Evolutionary conservation across 2,797 vertebrate genomes (phyloP), one percentile per base, ranked within the genome.

Genomic region (Pseudomugil gertrudae): DNA sequence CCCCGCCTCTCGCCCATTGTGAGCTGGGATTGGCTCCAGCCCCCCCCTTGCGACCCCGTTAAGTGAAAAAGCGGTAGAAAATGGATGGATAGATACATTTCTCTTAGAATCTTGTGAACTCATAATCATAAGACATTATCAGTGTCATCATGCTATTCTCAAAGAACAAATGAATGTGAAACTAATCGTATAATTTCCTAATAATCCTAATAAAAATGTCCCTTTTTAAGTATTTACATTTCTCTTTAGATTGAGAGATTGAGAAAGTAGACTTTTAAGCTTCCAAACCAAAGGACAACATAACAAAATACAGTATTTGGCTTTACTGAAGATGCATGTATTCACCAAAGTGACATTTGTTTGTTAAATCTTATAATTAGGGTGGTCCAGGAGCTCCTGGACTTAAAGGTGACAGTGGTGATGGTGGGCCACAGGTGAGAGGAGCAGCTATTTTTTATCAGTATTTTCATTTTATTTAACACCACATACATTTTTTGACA

Each of bases 381-480:
- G 98, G 98, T 63, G 88, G 91, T 60, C 96, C 97, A 73, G 98
- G 97, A 77, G 35, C 93, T 67, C 0, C 95, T 50, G 98, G 98
- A 74, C 94, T 95, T 80, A 99, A 99, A 92, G 97, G 97, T 74
- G 97, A 99, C 64, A 32, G 90, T 50, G 98, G 98, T 24, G 97
- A 98, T n/a, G 64, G 93, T 50, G 97, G 98, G 72, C 96, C 96
- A 48, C 95, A 95, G 95, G 98, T 99, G 88, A 86, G 55, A 71
- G 10, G 10, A 26, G 5, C 23, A 15, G 10, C 45, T 51, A n/a
- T 11, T 47, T 47, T 51, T n/a, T n/a, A 9, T 59, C 3, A 29
- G n/a, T 3, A 26, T 51, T 26, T 15, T 21, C 24, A 13, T 50
- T 50, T 26, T 9, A 35, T 2, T 27, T 11, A n/a, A 35, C n/a